These are phyloP conservation scores for Ylistrum balloti DNA, from an alignment of 1,140 invertebrate genomes.

Conservation along the genomic window DNA sequence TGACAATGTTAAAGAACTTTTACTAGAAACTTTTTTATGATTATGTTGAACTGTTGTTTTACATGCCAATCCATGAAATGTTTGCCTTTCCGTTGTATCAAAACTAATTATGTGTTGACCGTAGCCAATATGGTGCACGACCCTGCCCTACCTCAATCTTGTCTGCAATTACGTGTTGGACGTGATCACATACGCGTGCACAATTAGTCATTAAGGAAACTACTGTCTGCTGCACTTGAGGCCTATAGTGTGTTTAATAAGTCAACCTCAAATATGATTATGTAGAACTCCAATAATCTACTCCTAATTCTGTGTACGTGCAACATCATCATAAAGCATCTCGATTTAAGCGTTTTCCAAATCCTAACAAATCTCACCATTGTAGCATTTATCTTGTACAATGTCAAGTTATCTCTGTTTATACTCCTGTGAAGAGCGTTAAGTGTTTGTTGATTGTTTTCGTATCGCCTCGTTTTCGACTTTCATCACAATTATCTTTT, in stretches of 20 bases:
- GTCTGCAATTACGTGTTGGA: neutral
- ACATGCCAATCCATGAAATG: no score
- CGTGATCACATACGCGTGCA: slow-evolving; percentile 16
- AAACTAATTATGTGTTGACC: no score
- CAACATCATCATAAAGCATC: neutral
- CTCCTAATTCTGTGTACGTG: neutral
- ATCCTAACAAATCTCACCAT: neutral
- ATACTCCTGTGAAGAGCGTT: neutral
- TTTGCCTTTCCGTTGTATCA: no score
- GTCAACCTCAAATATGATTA: neutral
- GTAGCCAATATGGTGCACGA: no score
- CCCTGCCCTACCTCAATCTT: neutral
- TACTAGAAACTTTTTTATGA: no score
- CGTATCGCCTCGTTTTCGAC: neutral
- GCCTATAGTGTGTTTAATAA: neutral
- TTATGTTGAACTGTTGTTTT: no score
- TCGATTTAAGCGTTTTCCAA: neutral
- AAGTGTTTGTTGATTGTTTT: slow-evolving; percentile 26
- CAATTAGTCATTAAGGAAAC: neutral
- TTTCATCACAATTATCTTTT: slow-evolving; percentile 31
- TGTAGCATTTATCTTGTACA: neutral
- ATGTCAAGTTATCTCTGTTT: neutral
- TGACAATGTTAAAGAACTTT: no score
- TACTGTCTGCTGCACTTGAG: slow-evolving; percentile 32
- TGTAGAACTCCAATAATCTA: neutral